Percentiles rank a stretch among this genome's conserved stretches.
phyloP scores from a whole-genome alignment of 1,140 invertebrate species.

The Drosophila ficusphila region DNA sequence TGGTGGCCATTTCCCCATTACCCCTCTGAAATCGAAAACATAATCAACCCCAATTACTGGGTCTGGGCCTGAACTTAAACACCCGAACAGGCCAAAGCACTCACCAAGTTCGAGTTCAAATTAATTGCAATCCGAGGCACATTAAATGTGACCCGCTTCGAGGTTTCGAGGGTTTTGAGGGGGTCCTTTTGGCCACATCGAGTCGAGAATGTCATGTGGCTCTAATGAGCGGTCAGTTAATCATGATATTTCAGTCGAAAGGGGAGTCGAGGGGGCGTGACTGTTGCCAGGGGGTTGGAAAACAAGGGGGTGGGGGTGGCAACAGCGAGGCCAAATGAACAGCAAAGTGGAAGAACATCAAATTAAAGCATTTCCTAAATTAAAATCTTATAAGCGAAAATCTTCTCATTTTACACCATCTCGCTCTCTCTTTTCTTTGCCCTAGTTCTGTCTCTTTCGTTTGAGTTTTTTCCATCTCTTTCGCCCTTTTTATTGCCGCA shows the following conservation, averaged over 20 bases:
- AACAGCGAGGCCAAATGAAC: constrained; percentile 26
- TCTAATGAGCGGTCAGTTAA: constrained; percentile 77
- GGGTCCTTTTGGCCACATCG: background rate
- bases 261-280: constrained; percentile 12
- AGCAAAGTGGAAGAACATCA: constrained; percentile 30
- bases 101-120: constrained; percentile 66
- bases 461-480: background rate
- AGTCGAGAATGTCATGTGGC: constrained; percentile 48
- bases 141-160: constrained; percentile 64
- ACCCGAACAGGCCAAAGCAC: constrained; percentile 38
- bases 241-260: constrained; percentile 56
- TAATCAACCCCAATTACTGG: constrained; percentile 62
- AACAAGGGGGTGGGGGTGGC: background rate
- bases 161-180: background rate
- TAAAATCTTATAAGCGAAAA: constrained; percentile 42
- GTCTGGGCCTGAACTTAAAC: constrained; percentile 37
- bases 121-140: constrained; percentile 77
- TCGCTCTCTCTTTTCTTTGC: background rate
- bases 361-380: constrained; percentile 65
- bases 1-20: background rate
- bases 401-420: background rate
- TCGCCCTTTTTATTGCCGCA: constrained; percentile 25
- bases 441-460: background rate
- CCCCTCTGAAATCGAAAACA: background rate
- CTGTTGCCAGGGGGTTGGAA: constrained; percentile 5